Base-by-base conservation (phyloP, 2,888 invertebrate species). In the Hemistola chrysoprasaria region DNA sequence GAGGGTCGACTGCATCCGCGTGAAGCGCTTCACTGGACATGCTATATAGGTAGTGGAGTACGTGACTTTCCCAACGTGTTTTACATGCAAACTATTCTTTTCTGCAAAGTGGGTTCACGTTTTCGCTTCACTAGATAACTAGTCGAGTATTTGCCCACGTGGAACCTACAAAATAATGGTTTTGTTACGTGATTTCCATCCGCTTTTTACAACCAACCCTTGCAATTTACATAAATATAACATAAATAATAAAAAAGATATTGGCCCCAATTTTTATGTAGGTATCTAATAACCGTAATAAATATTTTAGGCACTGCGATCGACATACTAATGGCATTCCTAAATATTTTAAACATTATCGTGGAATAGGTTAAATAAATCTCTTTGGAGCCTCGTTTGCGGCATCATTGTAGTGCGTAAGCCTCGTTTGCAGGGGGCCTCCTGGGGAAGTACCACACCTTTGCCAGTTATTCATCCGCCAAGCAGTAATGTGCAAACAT, bases 11-110 rank as follows among this genome's bases (percentile, higher is more conserved):
- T 44, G 43, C 38, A 35, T 9, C 38, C 34, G 22, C 20, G 27
- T 16, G 26, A 37, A 26, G 23, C 3, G 8, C 23, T 9, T 3
- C 27, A 6, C 8, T 16, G 10, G 43, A 8, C 38, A 29, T 33
- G 33, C 22, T 33, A 29, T 34, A 22, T 39, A 35, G 22, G 16
- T 11, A 21, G 10, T 16, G 11, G 6, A 5, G 33, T 30, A 43
- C 38, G 43, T 38, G 43, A 38, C 43, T 43, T 33, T 38, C 38
- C 22, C 11, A 22, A 9, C 29, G 4, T 22, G 10, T 11, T 43
- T 34, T 34, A 26, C 29, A 43, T 43, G 38, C 43, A 43, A 43
- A 43, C 43, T 43, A 43, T 38, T 34, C 25, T 43, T 43, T 43
- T 16, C 34, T 33, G 34, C 16, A 34, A 43, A 38, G 33, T 43